These are phyloP conservation scores for Cataglyphis hispanica DNA, from an alignment of 1,140 invertebrate species.

Conservation along the genomic window DNA sequence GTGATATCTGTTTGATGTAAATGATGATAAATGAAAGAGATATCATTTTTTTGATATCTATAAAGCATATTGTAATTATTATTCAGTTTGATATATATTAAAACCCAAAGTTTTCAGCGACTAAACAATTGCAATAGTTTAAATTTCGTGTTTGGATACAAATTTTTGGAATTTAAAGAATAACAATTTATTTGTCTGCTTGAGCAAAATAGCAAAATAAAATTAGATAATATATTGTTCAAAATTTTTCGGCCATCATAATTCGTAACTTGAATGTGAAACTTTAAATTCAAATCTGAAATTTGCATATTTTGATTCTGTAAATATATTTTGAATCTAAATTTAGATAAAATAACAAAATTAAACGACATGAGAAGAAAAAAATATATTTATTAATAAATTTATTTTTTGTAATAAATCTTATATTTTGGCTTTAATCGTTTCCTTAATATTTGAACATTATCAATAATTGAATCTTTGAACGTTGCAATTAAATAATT, in stretches of 20 bases:
- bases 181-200: not conserved
- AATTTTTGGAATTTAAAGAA: not conserved
- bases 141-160: not conserved
- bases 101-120: not conserved
- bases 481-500: not conserved
- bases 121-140: not conserved
- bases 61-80: not conserved
- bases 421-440: not conserved
- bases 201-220: not conserved
- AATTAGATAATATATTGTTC: not conserved
- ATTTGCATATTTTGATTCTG: not conserved
- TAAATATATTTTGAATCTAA: not conserved
- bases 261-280: not conserved
- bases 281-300: not conserved
- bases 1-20: not conserved
- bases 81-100: slow-evolving; percentile 1
- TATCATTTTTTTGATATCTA: not conserved
- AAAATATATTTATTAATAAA: not conserved
- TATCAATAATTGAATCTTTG: not conserved
- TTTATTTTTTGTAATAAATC: not conserved
- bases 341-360: not conserved
- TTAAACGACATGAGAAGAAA: not conserved
- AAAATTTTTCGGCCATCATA: not conserved
- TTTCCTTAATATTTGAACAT: not conserved
- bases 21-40: slow-evolving; percentile 23